A percentile compares a stretch with the other conserved stretches of the same genome.
phyloP scores from a whole-genome alignment of 2,888 invertebrate genomes.

The Allophyes oxyacanthae region DNA sequence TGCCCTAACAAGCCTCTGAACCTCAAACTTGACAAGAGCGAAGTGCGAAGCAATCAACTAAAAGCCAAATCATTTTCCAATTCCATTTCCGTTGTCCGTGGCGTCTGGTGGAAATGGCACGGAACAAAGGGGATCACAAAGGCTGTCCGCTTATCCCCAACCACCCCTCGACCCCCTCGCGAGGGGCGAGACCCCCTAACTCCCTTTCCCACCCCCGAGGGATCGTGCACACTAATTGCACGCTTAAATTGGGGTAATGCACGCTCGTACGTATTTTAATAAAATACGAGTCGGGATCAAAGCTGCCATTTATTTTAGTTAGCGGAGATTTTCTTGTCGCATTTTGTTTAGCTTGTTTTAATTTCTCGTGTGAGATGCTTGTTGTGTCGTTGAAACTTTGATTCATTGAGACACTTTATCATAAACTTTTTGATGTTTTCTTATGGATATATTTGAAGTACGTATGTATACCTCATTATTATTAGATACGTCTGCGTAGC shows the following conservation, averaged over 20 bases:
- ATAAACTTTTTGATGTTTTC: no score
- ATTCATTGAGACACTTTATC: background rate
- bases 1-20: slow-evolving; percentile 23
- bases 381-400: slow-evolving; percentile 2
- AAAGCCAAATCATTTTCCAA: slow-evolving; percentile 88
- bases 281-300: slow-evolving; percentile 82
- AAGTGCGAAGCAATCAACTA: slow-evolving; percentile 81
- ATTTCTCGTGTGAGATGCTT: slow-evolving; percentile 17
- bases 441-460: no score
- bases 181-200: slow-evolving; percentile 55
- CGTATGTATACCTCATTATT: no score
- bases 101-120: slow-evolving; percentile 73
- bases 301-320: slow-evolving; percentile 85
- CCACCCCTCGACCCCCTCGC: slow-evolving; percentile 55
- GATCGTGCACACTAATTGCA: slow-evolving; percentile 82
- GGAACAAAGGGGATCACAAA: slow-evolving; percentile 80
- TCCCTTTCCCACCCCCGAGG: slow-evolving; percentile 63
- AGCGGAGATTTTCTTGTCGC: slow-evolving; percentile 73
- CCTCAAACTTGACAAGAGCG: slow-evolving; percentile 34
- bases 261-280: slow-evolving; percentile 83
- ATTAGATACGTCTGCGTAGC: no score
- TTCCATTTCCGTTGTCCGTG: slow-evolving; percentile 82
- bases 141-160: slow-evolving; percentile 70
- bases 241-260: slow-evolving; percentile 87
- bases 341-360: slow-evolving; percentile 52